Evolutionary conservation across 1,140 invertebrate species (phyloP), one percentile per base, ranked within the genome.

Genomic region (Kradibia gibbosae): DNA sequence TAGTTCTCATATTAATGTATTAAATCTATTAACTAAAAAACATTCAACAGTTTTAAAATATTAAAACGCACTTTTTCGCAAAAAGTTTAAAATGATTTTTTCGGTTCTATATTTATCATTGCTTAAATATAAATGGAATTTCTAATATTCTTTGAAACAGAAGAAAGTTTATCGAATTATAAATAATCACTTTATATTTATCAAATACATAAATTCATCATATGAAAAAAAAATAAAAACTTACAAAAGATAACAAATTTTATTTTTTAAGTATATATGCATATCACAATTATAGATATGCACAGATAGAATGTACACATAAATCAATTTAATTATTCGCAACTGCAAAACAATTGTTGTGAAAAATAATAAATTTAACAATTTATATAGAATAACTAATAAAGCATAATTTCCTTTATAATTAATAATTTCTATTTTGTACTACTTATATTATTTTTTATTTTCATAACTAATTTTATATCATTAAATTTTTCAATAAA

Each of bases 341-440:
- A 11, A 48, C n/a, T n/a, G n/a, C n/a, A n/a, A n/a, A n/a, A n/a
- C n/a, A 20, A 39, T 11, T 39, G 25, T 22, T 76, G 60, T 76
- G 62, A 28, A 48, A 60, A 36, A 22, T 42, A 76, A 20, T 76
- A 60, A 76, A 15, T 60, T 39, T 3, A 39, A 42, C 50, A 75
- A 75, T 53, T 53, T 31, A 73, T 73, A 34, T 25, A 55, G 72
- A 74, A 74, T 39, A 39, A 62, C 45, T 72, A 50, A 48, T 57
- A 74, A 55, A 74, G 31, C 10, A 11, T 60, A 60, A 25, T 60
- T n/a, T n/a, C 25, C 3, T 74, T 74, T 57, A 36, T 28, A 55
- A 39, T 74, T 36, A 34, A 17, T 74, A 53, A 74, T 25, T 22
- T 34, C 15, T 57, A 42, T 65, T 77, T 62, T 45, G 65, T 13